These are phyloP conservation scores for Drosophila elegans DNA, from an alignment of 1,140 invertebrate genomes.

Conservation along the genomic window DNA sequence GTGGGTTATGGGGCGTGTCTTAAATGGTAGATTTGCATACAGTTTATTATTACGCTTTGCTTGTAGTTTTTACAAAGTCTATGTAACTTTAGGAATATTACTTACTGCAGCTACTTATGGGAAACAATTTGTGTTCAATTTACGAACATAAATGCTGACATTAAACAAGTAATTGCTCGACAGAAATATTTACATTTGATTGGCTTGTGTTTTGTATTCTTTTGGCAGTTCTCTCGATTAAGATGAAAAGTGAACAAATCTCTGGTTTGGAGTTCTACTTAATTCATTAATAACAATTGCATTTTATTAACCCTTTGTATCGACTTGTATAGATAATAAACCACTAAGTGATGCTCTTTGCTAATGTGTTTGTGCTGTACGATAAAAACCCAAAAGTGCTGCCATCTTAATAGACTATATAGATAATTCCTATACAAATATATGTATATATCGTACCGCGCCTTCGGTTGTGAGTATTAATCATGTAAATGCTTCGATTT, in stretches of 20 bases:
- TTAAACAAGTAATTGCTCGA: constrained; percentile 19
- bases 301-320: constrained; percentile 16
- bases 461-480: constrained; percentile 8
- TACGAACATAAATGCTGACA: constrained; percentile 19
- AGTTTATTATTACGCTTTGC: constrained; percentile 35
- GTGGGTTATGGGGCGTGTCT: constrained; percentile 51
- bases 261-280: constrained; percentile 49
- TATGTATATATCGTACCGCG: constrained; percentile 24
- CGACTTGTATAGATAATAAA: constrained; percentile 45
- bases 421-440: constrained; percentile 35
- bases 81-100: constrained; percentile 63
- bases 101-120: constrained; percentile 41
- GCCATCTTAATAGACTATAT: constrained; percentile 26
- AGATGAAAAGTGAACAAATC: constrained; percentile 56
- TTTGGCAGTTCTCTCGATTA: constrained; percentile 65
- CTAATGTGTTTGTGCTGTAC: constrained; percentile 49
- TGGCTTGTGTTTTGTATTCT: constrained; percentile 47
- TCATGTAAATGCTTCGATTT: constrained; percentile 58
- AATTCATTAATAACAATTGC: constrained; percentile 70
- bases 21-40: constrained; percentile 50
- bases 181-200: constrained; percentile 43
- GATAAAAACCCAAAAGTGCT: constrained; percentile 55
- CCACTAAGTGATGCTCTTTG: constrained; percentile 66
- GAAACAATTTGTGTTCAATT: constrained; percentile 32
- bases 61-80: constrained; percentile 56